Percentiles rank a stretch among this genome's conserved stretches.
Evolutionary conservation across 2,888 invertebrate genomes (phyloP).

Genomic region (Amphiduros pacificus): DNA sequence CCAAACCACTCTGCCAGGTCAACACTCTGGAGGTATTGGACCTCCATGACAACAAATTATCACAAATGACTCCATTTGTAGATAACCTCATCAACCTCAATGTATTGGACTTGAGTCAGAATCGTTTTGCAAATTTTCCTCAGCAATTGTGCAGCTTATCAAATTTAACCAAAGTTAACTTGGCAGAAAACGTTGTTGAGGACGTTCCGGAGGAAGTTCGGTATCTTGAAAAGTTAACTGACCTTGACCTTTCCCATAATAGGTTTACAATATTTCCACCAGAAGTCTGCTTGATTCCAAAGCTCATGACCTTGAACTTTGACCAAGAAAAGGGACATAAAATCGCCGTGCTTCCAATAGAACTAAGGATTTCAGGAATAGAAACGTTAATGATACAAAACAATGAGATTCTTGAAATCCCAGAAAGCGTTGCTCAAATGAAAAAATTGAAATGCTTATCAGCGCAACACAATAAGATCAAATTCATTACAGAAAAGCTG

Average conservation of each 20-base stretch:
- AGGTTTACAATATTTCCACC: conserved; percentile 49
- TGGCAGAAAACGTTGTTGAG: conserved; percentile 40
- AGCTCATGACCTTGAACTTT: conserved; percentile 42
- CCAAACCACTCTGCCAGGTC: conserved; percentile 37
- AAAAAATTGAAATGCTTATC: neutral
- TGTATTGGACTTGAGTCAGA: conserved; percentile 37
- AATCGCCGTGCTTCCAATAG: conserved; percentile 24
- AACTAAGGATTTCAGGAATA: neutral
- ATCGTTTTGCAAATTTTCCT: conserved; percentile 38
- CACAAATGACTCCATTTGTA: conserved; percentile 39
- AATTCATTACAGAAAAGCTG: conserved; percentile 4
- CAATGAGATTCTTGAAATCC: neutral
- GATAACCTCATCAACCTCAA: conserved; percentile 37
- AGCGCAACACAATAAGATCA: neutral
- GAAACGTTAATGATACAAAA: neutral
- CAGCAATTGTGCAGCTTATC: conserved; percentile 37
- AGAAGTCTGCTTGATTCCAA: conserved; percentile 42
- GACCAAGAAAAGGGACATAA: conserved; percentile 45
- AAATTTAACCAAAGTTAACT: conserved; percentile 37
- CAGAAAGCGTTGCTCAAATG: neutral
- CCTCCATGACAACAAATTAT: conserved; percentile 37
- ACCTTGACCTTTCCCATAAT: conserved; percentile 50
- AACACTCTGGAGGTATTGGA: conserved; percentile 37
- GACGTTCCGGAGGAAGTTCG: conserved; percentile 72
- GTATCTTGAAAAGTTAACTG: conserved; percentile 64